These are phyloP conservation scores for Helleia helle DNA, from an alignment of 2,888 invertebrate genomes.

Conservation along the genomic window DNA sequence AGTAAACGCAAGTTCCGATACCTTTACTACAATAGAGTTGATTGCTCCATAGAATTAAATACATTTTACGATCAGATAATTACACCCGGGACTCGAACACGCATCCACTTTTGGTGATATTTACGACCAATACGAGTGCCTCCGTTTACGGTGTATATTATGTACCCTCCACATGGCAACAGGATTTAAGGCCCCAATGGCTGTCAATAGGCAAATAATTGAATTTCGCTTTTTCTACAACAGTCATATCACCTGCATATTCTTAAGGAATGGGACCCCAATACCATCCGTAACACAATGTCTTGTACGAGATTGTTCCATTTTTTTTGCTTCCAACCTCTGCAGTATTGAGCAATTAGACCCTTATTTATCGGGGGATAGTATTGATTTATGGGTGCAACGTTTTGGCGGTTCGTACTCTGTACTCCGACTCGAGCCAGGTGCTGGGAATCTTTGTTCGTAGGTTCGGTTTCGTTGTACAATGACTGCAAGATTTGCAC, in stretches of 20 bases:
- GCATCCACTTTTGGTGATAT: no score
- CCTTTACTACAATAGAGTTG: no score
- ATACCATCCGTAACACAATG: constrained; percentile 60
- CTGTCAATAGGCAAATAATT: constrained; percentile 63
- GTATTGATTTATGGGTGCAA: constrained; percentile 45
- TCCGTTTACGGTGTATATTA: constrained; percentile 16
- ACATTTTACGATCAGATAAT: no score
- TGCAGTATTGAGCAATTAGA: constrained; percentile 48
- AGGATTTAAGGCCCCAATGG: constrained; percentile 45
- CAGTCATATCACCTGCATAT: constrained; percentile 63
- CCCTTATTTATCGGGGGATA: constrained; percentile 51
- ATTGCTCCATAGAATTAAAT: no score
- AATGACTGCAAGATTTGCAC: constrained; percentile 67
- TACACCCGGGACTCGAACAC: no score
- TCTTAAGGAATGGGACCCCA: constrained; percentile 39
- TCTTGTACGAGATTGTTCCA: constrained; percentile 52
- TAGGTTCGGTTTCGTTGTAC: constrained; percentile 51
- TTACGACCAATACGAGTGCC: constrained; percentile 62
- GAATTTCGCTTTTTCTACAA: constrained; percentile 57
- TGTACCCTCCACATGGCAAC: constrained; percentile 28
- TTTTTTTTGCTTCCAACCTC: constrained; percentile 31
- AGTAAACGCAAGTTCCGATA: no score
- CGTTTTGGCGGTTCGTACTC: constrained; percentile 36
- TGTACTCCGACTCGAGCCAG: constrained; percentile 39
- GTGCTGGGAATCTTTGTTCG: constrained; percentile 49